Percentiles rank a stretch among this genome's conserved stretches.
Evolutionary conservation across 2,888 invertebrate genomes (phyloP).

Genomic region (Hypercompe scribonia): DNA sequence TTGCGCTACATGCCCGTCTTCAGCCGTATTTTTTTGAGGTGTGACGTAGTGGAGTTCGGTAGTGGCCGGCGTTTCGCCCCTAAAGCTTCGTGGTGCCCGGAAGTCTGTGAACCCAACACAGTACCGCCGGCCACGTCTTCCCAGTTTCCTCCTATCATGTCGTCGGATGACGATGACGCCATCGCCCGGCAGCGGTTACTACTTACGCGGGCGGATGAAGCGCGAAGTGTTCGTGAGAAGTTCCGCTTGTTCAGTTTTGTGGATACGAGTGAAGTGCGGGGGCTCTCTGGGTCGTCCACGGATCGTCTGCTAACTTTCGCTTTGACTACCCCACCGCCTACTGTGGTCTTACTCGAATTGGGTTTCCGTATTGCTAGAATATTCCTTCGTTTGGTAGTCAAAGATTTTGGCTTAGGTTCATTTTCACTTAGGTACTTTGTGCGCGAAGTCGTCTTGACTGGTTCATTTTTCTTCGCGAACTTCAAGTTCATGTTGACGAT

Average conservation of each 20-base stretch:
- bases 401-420: conserved; percentile 76
- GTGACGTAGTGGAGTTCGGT: conserved; percentile 67
- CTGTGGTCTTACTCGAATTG: conserved; percentile 73
- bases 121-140: conserved; percentile 71
- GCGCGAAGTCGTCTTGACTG: conserved; percentile 68
- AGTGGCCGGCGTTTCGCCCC: conserved; percentile 68
- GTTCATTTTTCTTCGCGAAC: conserved; percentile 71
- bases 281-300: conserved; percentile 70
- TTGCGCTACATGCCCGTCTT: conserved; percentile 77
- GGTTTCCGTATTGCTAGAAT: conserved; percentile 79
- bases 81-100: conserved; percentile 33
- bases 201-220: conserved; percentile 34
- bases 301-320: conserved; percentile 68
- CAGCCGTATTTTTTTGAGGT: conserved; percentile 79
- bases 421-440: conserved; percentile 70
- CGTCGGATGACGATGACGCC: conserved; percentile 75
- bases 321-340: conserved; percentile 66
- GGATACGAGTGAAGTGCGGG: conserved; percentile 61
- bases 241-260: conserved; percentile 71
- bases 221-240: conserved; percentile 64
- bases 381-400: conserved; percentile 73
- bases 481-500: conserved; percentile 67
- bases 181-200: conserved; percentile 60
- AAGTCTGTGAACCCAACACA: conserved; percentile 46
- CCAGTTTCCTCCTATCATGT: conserved; percentile 63